phyloP scores from a whole-genome alignment of 2,113 vertebrate species.

The Furnarius figulus region DNA sequence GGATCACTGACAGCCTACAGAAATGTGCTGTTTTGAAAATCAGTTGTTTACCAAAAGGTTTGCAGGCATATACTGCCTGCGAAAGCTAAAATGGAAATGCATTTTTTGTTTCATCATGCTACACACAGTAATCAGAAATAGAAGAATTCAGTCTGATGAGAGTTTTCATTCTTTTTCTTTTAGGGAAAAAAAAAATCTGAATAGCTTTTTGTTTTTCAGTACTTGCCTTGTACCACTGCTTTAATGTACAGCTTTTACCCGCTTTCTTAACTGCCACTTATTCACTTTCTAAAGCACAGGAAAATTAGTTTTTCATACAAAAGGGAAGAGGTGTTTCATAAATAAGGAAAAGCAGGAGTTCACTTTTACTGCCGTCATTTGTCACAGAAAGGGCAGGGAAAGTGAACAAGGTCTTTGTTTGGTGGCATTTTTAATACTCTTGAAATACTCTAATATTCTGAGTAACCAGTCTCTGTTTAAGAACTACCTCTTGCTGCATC shows the following conservation, averaged over 20 bases:
- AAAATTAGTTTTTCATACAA: conserved; percentile 43
- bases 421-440: conserved; percentile 9
- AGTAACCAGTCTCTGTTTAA: background rate
- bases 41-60: conserved; percentile 33
- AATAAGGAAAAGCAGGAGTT: conserved; percentile 41
- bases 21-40: conserved; percentile 43
- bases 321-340: conserved; percentile 35
- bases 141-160: conserved; percentile 59
- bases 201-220: conserved; percentile 50
- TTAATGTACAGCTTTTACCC: background rate
- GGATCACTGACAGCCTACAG: conserved; percentile 15
- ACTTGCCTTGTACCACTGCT: conserved; percentile 30
- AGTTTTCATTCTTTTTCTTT: conserved; percentile 39
- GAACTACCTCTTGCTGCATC: background rate
- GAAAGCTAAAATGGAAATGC: conserved; percentile 33
- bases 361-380: conserved; percentile 54
- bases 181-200: background rate
- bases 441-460: background rate
- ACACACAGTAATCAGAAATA: conserved; percentile 32
- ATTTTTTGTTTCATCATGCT: conserved; percentile 48
- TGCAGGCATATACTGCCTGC: background rate
- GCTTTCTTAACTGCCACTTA: conserved; percentile 25
- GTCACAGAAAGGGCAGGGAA: conserved; percentile 32
- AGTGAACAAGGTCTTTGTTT: conserved; percentile 26
- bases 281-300: background rate